Conservation (phyloP, 2,113 vertebrate genomes). For the Campylorhamphus procurvoides region DNA sequence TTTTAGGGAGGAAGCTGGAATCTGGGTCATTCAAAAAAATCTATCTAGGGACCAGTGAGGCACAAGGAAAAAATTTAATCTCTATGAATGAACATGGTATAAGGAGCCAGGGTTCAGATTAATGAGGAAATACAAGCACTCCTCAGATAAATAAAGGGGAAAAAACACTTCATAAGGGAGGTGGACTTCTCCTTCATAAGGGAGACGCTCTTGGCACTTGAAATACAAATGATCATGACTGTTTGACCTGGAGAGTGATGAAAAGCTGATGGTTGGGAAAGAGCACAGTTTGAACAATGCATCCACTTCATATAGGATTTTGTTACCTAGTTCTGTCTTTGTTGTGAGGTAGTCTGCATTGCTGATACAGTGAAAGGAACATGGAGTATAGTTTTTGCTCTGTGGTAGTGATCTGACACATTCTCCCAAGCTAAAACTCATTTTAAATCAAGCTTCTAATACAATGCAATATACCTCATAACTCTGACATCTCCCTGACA, state of each 20-base stretch:
- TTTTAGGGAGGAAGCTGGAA: neutral
- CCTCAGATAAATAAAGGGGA: neutral
- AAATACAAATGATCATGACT: neutral
- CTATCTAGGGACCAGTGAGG: neutral
- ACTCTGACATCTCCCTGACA: neutral
- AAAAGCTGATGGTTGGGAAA: neutral
- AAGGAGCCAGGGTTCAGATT: neutral
- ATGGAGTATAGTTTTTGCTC: neutral
- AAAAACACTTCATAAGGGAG: neutral
- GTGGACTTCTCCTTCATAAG: neutral
- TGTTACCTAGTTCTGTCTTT: neutral
- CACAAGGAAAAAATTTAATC: neutral
- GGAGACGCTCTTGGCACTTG: neutral
- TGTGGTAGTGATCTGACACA: neutral
- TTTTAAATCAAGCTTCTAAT: slow-evolving; percentile 2
- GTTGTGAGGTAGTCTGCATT: neutral
- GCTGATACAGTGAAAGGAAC: neutral
- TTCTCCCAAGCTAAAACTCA: neutral
- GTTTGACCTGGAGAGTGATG: neutral
- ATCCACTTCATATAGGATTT: neutral
- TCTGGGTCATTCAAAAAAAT: neutral
- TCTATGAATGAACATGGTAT: neutral
- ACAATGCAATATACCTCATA: neutral
- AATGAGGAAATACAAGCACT: neutral
- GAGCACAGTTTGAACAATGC: neutral